Base-by-base conservation (phyloP, 2,888 invertebrate genomes). In the Cyaniris semiargus region DNA sequence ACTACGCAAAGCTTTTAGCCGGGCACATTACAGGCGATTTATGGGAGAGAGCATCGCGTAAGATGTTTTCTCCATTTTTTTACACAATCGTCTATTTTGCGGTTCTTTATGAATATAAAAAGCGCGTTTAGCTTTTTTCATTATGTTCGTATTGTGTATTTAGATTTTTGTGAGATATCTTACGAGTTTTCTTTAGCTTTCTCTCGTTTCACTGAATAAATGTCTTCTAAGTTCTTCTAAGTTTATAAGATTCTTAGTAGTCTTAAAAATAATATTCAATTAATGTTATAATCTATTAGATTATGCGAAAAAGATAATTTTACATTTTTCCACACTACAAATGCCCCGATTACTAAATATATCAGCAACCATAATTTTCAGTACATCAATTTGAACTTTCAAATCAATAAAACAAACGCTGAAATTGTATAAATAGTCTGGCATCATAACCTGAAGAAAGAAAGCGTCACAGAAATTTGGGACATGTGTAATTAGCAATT, bases 1-100 rank as follows among this genome's bases (percentile, higher is more conserved):
- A 90, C 88, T 88, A 86, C 87, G 83, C 83, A 88, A 91, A 89
- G 90, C 91, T 91, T 90, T 91, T 89, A 91, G 89, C 87, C 86
- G 83, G 84, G 88, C 88, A 88, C 84, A 87, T 86, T 87, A 82
- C 82, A 81, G 79, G 82, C 85, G 85, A 87, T 89, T 87, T 86
- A 85, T 87, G 84, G 82, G 83, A 84, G 83, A 81, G 84, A 83
- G 81, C 82, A 79, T 81, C 83, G 82, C 84, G 84, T 83, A 56
- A 77, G 58, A 44, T 77, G 48, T 58, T 77, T 27, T 72, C 38
- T 48, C 23, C 72, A 72, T 44, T 38, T 74, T 58, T 23, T 77
- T 77, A 23, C 44, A 44, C 58, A 72, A 13, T 34, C 71, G 56
- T 77, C n/a, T 56, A n/a, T 74, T 58, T 72, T 72, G 27, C 27